Base-by-base conservation (phyloP, 2,888 invertebrate species). In the Cheilosia impressa region DNA sequence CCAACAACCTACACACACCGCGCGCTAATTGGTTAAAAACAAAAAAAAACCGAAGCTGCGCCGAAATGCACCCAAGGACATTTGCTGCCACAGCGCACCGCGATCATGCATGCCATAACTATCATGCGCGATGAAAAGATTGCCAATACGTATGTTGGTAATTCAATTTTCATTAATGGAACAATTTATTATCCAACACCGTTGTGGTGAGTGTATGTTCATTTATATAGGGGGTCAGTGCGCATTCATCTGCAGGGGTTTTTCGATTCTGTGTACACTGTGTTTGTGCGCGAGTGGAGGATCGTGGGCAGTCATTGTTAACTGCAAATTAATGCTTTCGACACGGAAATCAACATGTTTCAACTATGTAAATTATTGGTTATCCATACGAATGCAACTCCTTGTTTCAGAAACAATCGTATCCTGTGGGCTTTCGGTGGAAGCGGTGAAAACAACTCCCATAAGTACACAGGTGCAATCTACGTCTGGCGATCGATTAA, bases 271-370 rank as follows among this genome's bases (percentile, higher is more conserved):
- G 27, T 58, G 38, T 50, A 2, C 73, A 34, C 43, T 34, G 9
- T 19, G 41, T 50, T 17, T n/a, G 65, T 55, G n/a, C n/a, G 13
- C 38, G 38, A 4, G 31, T 13, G 50, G 19, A 47, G 55, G 75
- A 80, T 81, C 77, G 76, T 85, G 85, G 85, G 76, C 76, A 81
- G 85, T 76, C 81, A 81, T 85, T 85, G 85, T 85, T 85, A 81
- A 68, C 76, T 77, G 72, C 80, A 85, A 85, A 85, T 85, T 76
- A 85, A 85, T 85, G 85, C 85, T 77, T 85, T 85, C 81, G 85
- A 85, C 81, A 81, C 81, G 85, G 85, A 85, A 85, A 85, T 85
- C 85, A 81, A 85, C 76, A 72, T 66, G 76, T 57, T 63, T 55
- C 72, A 66, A 77, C 76, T 76, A 85, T 85, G 85, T 69, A 85